phyloP scores from a whole-genome alignment of 2,888 invertebrate genomes.

The Mallateleia sp. region DNA sequence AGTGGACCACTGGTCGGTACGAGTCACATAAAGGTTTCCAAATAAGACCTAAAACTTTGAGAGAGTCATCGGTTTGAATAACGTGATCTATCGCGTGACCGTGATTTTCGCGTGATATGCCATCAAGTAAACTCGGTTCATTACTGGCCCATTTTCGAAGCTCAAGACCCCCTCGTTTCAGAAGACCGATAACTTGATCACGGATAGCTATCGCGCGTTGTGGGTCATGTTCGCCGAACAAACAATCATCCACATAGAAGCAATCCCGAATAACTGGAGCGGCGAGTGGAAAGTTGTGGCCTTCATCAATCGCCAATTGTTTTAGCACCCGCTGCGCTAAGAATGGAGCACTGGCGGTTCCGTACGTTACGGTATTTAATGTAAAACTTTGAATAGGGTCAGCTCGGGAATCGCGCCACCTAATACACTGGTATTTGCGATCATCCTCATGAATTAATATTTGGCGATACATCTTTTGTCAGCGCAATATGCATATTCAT shows the following conservation, averaged over 20 bases:
- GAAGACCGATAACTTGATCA: constrained; percentile 18
- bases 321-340: neutral
- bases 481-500: constrained; percentile 25
- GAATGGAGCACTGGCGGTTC: too few relatives aligned
- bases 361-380: too few relatives aligned
- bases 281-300: constrained; percentile 16
- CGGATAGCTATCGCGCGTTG: neutral
- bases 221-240: constrained; percentile 26
- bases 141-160: constrained; percentile 58
- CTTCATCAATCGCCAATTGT: too few relatives aligned
- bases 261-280: neutral
- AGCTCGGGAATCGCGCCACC: neutral
- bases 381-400: neutral
- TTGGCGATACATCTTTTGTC: constrained; percentile 53
- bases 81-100: neutral
- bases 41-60: constrained; percentile 9
- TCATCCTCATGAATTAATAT: constrained; percentile 7
- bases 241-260: constrained; percentile 33
- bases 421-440: neutral
- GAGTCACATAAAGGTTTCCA: neutral
- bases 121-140: neutral
- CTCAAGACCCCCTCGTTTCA: constrained; percentile 37
- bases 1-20: neutral
- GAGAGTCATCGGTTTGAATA: neutral
- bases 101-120: neutral